Conservation (phyloP, 2,888 invertebrate species). For the Rhagonycha fulva region DNA sequence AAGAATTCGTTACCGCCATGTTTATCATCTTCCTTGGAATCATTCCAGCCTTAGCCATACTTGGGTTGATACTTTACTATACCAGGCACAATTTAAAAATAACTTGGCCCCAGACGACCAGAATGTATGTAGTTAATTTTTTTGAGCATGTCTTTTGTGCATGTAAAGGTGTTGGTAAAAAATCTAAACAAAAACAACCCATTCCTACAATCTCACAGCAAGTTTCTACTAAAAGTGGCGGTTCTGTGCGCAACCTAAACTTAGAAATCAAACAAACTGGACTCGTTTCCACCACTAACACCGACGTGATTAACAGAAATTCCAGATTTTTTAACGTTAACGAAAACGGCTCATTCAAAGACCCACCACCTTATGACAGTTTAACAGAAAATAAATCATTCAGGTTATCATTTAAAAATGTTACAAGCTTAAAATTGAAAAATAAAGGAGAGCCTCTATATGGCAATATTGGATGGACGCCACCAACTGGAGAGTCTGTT, state of each 20-base stretch:
- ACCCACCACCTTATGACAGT: conserved; percentile 28
- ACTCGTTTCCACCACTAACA: conserved; percentile 69
- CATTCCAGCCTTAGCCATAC: conserved; percentile 71
- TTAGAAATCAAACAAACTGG: conserved; percentile 64
- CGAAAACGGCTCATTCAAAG: conserved; percentile 6
- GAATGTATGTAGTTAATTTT: conserved; percentile 59
- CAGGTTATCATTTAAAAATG: conserved; percentile 46
- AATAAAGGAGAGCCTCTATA: neutral
- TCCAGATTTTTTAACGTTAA: conserved; percentile 41
- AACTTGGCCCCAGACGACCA: conserved; percentile 57
- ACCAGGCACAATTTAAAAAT: conserved; percentile 68
- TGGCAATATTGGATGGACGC: neutral
- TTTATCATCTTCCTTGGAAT: conserved; percentile 88
- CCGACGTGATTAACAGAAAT: conserved; percentile 58
- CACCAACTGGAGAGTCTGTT: neutral
- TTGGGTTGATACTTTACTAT: conserved; percentile 75
- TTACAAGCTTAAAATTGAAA: conserved; percentile 40
- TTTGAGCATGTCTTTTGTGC: conserved; percentile 48
- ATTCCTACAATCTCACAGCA: conserved; percentile 40
- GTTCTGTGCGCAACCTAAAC: conserved; percentile 40
- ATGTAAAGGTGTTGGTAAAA: conserved; percentile 47
- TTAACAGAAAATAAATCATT: conserved; percentile 33
- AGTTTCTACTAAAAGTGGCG: conserved; percentile 29
- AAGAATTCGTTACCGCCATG: conserved; percentile 78
- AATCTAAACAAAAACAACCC: conserved; percentile 12